Evolutionary conservation across 2,797 vertebrate species (phyloP), one percentile per base, ranked within the genome.

Genomic region (Myotis planiceps): DNA sequence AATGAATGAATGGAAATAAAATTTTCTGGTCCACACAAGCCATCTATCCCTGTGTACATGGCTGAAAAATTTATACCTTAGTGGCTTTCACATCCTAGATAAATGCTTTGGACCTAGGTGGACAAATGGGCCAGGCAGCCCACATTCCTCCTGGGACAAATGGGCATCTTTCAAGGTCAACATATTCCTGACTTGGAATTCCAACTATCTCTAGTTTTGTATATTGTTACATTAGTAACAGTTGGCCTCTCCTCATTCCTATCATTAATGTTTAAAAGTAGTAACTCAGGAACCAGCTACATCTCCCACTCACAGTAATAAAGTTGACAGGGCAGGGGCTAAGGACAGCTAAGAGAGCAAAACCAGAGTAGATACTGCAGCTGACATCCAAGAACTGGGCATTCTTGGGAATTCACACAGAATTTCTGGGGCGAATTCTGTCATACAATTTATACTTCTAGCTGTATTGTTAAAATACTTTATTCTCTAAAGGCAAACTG

Each of bases 401-500:
- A 71, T 84, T 81, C 37, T 91, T 81, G 47, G 49, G 65, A 88
- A 55, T 81, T 51, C 3, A 47, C n/a, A 29, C 51, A 53, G 66
- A 68, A 69, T 88, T 92, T 87, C 37, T 90, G 23, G 45, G 51
- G 23, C 58, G 87, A 88, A 76, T 45, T 83, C 51, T 80, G 60
- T 75, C 51, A 51, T 16, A 47, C 5, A 92, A 71, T 32, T 83
- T 71, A 60, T 78, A 29, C 72, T 94, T 72, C 79, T n/a, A 89
- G 49, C 6, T 93, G 2, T 87, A 53, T 82, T 87, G 68, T 79
- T 82, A 82, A 76, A 96, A 45, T 69, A 80, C 21, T 65, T 80
- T 66, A 94, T 84, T 84, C 39, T 63, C 53, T 82, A 53, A 68
- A 79, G 49, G 18, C 21, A 94, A 94, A 92, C 55, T 39, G 53